phyloP scores from a whole-genome alignment of 2,888 invertebrate species.

The Hetaerina titia region DNA sequence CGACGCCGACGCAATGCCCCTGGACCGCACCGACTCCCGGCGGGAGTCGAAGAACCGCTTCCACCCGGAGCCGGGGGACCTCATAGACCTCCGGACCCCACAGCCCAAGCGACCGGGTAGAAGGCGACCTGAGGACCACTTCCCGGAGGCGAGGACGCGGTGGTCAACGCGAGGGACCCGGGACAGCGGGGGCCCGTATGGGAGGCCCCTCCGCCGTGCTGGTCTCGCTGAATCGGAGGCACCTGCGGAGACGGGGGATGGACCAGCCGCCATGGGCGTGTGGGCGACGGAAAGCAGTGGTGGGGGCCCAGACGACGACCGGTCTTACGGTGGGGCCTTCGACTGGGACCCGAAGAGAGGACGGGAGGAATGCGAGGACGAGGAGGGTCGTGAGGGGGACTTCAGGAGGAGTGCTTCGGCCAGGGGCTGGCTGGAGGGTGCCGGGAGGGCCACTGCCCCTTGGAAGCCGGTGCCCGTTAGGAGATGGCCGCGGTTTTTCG shows the following conservation, averaged over 20 bases:
- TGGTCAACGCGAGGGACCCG: slow-evolving; percentile 71
- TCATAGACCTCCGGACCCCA: slow-evolving; percentile 29
- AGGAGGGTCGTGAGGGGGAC: slow-evolving; percentile 63
- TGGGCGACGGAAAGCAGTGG: slow-evolving; percentile 17
- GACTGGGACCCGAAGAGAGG: not conserved
- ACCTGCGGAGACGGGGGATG: slow-evolving; percentile 71
- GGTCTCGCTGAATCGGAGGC: slow-evolving; percentile 68
- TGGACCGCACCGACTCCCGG: slow-evolving; percentile 13
- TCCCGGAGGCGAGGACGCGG: slow-evolving; percentile 76
- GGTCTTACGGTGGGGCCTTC: not conserved
- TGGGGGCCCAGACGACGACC: not conserved
- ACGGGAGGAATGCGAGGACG: slow-evolving; percentile 69
- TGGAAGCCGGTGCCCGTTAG: not conserved
- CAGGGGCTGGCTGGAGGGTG: not conserved
- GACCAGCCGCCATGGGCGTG: slow-evolving; percentile 60
- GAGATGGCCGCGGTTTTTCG: slow-evolving; percentile 71
- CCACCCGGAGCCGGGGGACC: slow-evolving; percentile 33
- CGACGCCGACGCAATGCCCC: not conserved
- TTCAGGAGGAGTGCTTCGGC: slow-evolving; percentile 34
- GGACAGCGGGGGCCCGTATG: slow-evolving; percentile 67
- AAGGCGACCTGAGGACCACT: not conserved
- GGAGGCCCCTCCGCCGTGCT: slow-evolving; percentile 72
- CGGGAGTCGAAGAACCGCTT: not conserved
- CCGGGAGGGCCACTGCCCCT: slow-evolving; percentile 41
- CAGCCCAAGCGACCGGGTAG: not conserved